Evolutionary conservation across 92 coral and sea anemone genomes (phyloP).

Genomic region (Micromussa lordhowensis): DNA sequence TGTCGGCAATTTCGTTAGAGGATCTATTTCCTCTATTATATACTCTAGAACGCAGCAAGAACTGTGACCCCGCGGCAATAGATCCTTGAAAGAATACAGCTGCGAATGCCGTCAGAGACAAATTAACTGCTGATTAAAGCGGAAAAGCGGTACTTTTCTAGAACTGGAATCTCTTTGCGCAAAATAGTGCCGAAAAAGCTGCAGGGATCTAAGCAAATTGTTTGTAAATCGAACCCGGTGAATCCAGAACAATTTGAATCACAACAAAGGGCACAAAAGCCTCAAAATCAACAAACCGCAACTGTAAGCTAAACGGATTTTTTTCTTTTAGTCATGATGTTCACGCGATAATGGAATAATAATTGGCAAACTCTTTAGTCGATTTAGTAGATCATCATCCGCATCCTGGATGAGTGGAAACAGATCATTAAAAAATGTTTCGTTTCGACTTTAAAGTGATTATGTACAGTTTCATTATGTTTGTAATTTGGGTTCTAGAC

Average conservation of each 20-base stretch:
- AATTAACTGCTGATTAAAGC: conserved; percentile 13
- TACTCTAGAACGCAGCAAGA: conserved; percentile 23
- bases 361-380: conserved; percentile 12
- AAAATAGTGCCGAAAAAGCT: neutral
- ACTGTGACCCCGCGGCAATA: neutral
- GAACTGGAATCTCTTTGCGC: neutral
- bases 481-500: neutral
- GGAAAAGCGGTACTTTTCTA: conserved; percentile 1
- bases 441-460: neutral
- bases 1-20: neutral
- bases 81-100: conserved; percentile 5
- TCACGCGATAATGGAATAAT: conserved; percentile 21
- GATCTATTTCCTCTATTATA: neutral
- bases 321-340: neutral
- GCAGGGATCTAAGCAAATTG: neutral
- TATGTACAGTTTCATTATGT: neutral
- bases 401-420: neutral
- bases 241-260: neutral
- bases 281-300: conserved; percentile 31
- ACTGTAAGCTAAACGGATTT: neutral
- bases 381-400: neutral
- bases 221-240: neutral
- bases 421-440: neutral
- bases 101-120: conserved; percentile 17
- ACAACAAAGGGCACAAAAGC: neutral